A percentile compares a stretch with the other conserved stretches of the same genome.
Evolutionary conservation across 2,797 vertebrate species (phyloP).

Genomic region (Paguma larvata): DNA sequence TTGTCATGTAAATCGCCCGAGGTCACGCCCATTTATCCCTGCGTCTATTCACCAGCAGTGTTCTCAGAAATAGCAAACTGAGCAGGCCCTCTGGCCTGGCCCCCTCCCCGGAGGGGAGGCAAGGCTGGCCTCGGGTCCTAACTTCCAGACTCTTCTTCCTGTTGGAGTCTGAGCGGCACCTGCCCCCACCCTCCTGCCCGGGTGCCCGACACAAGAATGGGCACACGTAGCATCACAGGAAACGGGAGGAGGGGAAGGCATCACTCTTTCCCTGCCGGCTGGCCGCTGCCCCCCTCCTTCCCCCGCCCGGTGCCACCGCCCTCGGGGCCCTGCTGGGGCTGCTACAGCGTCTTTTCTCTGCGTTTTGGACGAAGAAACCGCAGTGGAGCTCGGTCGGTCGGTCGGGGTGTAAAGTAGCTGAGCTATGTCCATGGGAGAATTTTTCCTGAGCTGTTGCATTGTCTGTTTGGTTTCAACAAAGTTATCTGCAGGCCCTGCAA

Average conservation of each 20-base stretch:
- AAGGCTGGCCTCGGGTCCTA: not conserved
- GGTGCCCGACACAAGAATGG: fast-evolving
- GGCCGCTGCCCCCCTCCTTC: too few relatives aligned
- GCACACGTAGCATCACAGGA: fast-evolving
- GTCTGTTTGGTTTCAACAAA: not conserved
- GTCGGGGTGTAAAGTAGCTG: not conserved
- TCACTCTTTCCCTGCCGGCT: fast-evolving
- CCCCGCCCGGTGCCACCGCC: fast-evolving
- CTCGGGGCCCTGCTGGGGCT: fast-evolving
- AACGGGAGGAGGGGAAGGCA: fast-evolving
- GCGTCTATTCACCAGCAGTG: constrained; percentile 80
- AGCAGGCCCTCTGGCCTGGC: constrained; percentile 58
- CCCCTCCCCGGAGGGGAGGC: not conserved
- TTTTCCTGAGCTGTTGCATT: not conserved
- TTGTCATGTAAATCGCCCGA: constrained; percentile 83
- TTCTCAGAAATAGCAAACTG: constrained; percentile 74
- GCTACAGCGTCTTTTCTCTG: fast-evolving
- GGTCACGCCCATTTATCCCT: constrained; percentile 76
- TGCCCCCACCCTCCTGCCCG: fast-evolving
- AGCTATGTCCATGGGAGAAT: not conserved
- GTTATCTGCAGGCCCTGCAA: not conserved
- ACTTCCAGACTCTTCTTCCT: not conserved
- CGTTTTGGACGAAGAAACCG: not conserved
- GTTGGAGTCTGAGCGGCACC: fast-evolving
- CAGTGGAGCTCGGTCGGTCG: not conserved